Conservation (phyloP, 2,888 invertebrate genomes). For the Brenthis ino region DNA sequence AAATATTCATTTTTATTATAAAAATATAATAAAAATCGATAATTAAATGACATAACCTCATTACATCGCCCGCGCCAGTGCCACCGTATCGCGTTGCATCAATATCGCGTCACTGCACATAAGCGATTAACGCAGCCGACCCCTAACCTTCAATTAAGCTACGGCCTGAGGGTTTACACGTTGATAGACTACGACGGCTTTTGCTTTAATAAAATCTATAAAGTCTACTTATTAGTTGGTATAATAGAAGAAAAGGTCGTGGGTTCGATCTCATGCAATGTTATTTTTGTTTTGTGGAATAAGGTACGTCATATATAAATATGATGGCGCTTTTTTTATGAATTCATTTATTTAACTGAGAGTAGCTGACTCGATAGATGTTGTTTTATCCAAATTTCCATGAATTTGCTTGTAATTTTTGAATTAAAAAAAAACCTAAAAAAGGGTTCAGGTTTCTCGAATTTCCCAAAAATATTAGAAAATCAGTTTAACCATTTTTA, state of each 20-base stretch:
- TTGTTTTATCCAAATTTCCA: too few species aligned
- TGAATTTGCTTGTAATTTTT: too few species aligned
- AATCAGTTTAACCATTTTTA: too few species aligned
- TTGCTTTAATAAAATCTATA: conserved; percentile 19
- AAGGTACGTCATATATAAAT: too few species aligned
- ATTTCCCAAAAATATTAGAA: too few species aligned
- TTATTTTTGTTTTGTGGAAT: too few species aligned
- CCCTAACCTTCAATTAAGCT: conserved; percentile 20
- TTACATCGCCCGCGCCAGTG: conserved; percentile 14
- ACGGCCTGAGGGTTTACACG: conserved; percentile 10
- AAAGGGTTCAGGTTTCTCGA: too few species aligned
- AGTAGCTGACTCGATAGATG: too few species aligned
- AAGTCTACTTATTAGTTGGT: neutral
- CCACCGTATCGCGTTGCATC: conserved; percentile 2
- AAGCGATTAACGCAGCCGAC: conserved; percentile 14
- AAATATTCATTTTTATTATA: neutral
- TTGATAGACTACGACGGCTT: conserved; percentile 5
- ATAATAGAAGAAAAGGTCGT: neutral
- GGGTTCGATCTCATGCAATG: neutral
- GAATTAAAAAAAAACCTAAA: too few species aligned
- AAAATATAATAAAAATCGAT: conserved; percentile 12
- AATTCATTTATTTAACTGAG: too few species aligned
- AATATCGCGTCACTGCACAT: conserved; percentile 14
- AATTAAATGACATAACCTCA: conserved; percentile 15
- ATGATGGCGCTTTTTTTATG: too few species aligned